Conservation (phyloP, 2,888 invertebrate species). For the Agriopis marginaria region DNA sequence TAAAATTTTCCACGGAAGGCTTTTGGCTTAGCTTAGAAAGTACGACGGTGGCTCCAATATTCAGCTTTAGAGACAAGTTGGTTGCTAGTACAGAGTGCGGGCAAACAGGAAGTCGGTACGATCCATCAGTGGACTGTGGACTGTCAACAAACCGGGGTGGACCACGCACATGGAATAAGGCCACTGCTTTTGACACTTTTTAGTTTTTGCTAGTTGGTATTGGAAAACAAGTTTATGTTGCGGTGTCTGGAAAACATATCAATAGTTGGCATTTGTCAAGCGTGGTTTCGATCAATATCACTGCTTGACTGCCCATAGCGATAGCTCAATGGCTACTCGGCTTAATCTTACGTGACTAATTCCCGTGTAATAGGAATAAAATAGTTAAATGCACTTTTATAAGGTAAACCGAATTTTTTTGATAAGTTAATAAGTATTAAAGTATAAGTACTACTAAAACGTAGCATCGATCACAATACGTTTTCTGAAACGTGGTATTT, state of each 20-base stretch:
- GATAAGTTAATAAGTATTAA: too few relatives aligned
- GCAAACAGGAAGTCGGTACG: slow-evolving; percentile 55
- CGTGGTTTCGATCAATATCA: too few relatives aligned
- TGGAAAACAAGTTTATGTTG: slow-evolving; percentile 13
- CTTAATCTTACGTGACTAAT: too few relatives aligned
- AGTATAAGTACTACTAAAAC: too few relatives aligned
- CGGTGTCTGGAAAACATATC: neutral
- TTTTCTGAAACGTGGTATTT: too few relatives aligned
- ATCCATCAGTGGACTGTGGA: slow-evolving; percentile 51
- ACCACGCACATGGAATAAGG: slow-evolving; percentile 30
- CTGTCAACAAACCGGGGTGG: slow-evolving; percentile 51
- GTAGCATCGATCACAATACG: too few relatives aligned
- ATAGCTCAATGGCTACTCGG: too few relatives aligned
- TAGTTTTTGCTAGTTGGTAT: slow-evolving; percentile 6
- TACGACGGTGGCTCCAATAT: neutral
- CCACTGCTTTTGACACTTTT: slow-evolving; percentile 18
- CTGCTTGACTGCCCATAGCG: too few relatives aligned
- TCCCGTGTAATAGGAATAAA: too few relatives aligned
- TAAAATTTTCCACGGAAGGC: neutral
- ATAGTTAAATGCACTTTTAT: too few relatives aligned
- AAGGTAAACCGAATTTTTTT: too few relatives aligned
- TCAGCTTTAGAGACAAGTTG: neutral
- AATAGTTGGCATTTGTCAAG: neutral
- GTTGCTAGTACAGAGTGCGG: slow-evolving; percentile 39
- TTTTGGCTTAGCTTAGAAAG: neutral